Percentiles rank a stretch among this genome's conserved stretches.
phyloP scores from a whole-genome alignment of 1,140 invertebrate species.

The Cyphomyrmex costatus region DNA sequence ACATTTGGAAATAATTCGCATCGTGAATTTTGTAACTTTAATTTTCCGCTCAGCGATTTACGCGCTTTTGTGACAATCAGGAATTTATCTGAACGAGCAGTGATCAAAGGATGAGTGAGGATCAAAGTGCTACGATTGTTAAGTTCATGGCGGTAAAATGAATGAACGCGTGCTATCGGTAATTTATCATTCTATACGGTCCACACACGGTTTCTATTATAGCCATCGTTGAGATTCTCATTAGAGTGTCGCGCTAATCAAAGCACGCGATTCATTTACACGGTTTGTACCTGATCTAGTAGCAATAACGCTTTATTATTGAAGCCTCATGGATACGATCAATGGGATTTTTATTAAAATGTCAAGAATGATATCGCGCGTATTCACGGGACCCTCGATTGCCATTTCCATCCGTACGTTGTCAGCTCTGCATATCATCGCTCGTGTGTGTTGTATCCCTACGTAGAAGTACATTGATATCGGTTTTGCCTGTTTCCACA shows the following conservation, averaged over 20 bases:
- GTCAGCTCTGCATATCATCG: neutral
- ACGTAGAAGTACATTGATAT: slow-evolving; percentile 42
- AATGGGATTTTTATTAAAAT: slow-evolving; percentile 76
- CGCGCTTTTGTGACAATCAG: slow-evolving; percentile 31
- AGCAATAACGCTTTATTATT: slow-evolving; percentile 65
- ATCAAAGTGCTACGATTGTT: slow-evolving; percentile 52
- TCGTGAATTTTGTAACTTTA: slow-evolving; percentile 15
- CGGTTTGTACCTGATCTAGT: slow-evolving; percentile 68
- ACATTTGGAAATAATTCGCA: slow-evolving; percentile 3
- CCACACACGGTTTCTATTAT: neutral
- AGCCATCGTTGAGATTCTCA: slow-evolving; percentile 39
- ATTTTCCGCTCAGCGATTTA: slow-evolving; percentile 6
- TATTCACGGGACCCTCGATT: neutral
- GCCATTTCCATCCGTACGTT: neutral
- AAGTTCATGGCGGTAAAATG: slow-evolving; percentile 43
- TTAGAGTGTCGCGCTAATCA: slow-evolving; percentile 63
- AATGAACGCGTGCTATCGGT: slow-evolving; percentile 19
- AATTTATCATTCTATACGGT: slow-evolving; percentile 24
- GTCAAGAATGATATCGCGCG: slow-evolving; percentile 62
- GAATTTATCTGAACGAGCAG: slow-evolving; percentile 42
- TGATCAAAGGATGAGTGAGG: slow-evolving; percentile 28
- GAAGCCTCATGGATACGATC: slow-evolving; percentile 46
- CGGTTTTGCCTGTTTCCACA: slow-evolving; percentile 63
- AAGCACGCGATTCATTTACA: slow-evolving; percentile 60
- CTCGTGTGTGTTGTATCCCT: neutral